Evolutionary conservation across 2,888 invertebrate species (phyloP).

Genomic region (Drosophila phalerata): DNA sequence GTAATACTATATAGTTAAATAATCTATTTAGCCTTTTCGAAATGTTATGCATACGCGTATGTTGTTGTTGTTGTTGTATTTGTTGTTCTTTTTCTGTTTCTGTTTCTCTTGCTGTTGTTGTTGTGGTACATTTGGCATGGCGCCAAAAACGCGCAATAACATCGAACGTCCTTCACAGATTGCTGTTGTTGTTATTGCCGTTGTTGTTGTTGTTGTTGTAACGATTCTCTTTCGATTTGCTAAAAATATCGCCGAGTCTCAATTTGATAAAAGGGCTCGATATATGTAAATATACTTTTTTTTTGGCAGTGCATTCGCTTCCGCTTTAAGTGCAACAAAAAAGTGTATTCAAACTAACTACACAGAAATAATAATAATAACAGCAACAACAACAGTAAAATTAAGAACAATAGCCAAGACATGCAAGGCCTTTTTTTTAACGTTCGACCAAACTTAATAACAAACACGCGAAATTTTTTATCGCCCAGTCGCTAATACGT

Average conservation of each 20-base stretch:
- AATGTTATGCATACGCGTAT: slow-evolving; percentile 54
- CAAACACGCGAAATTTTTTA: slow-evolving; percentile 76
- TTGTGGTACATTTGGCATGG: slow-evolving; percentile 37
- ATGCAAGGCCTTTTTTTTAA: slow-evolving; percentile 45
- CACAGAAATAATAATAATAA: not conserved
- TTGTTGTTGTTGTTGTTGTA: slow-evolving; percentile 9
- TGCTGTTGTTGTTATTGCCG: no score
- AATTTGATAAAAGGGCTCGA: slow-evolving; percentile 41
- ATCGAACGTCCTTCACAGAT: slow-evolving; percentile 48
- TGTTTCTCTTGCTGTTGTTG: slow-evolving; percentile 25
- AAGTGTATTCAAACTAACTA: not conserved
- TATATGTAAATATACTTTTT: not conserved
- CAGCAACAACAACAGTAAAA: not conserved
- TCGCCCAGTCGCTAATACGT: slow-evolving; percentile 74
- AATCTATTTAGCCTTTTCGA: slow-evolving; percentile 43
- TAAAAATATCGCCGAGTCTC: slow-evolving; percentile 35
- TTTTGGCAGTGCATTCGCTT: slow-evolving; percentile 30
- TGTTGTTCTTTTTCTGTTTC: slow-evolving; percentile 7
- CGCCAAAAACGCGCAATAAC: slow-evolving; percentile 51
- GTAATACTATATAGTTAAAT: slow-evolving; percentile 58
- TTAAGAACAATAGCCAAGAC: slow-evolving; percentile 14
- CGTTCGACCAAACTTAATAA: slow-evolving; percentile 53
- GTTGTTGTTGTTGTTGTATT: slow-evolving; percentile 11
- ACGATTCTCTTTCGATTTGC: slow-evolving; percentile 6
- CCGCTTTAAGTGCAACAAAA: slow-evolving; percentile 24